Conservation (phyloP, 1,140 invertebrate species). For the Forficula auricularia region DNA sequence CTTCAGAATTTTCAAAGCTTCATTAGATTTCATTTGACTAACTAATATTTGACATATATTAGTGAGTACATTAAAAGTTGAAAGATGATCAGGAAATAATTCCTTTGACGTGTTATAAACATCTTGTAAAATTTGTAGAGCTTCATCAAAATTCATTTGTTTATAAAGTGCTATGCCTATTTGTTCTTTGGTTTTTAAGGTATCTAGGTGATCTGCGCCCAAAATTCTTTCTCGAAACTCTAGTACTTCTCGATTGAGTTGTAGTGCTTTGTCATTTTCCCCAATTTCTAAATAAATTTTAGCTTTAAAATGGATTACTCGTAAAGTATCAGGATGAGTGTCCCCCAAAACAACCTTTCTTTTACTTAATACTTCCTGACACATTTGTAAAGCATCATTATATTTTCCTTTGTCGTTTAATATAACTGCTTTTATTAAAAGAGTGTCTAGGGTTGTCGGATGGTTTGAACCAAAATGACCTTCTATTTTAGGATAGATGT, state of each 20-base stretch:
- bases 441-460: conserved; percentile 9
- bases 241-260: too few relatives aligned
- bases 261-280: too few relatives aligned
- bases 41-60: too few relatives aligned
- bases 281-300: not conserved
- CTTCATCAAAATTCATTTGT: conserved; percentile 8
- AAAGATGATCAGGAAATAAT: too few relatives aligned
- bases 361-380: conserved; percentile 14
- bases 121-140: too few relatives aligned
- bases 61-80: too few relatives aligned
- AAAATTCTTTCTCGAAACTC: conserved; percentile 8
- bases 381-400: conserved; percentile 17
- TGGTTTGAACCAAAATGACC: conserved; percentile 9
- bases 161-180: conserved; percentile 9
- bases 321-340: conserved; percentile 17
- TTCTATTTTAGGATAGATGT: conserved; percentile 8
- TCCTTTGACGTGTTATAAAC: too few relatives aligned
- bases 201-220: conserved; percentile 11
- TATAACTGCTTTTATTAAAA: conserved; percentile 14
- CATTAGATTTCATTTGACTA: too few relatives aligned
- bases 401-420: conserved; percentile 12
- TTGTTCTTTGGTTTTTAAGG: conserved; percentile 10
- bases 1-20: conserved; percentile 2
- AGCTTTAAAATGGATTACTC: conserved; percentile 9
- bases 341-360: conserved; percentile 14